Evolutionary conservation across 2,113 vertebrate genomes (phyloP), one percentile per base, ranked within the genome.

Genomic region (Aegithalos caudatus): DNA sequence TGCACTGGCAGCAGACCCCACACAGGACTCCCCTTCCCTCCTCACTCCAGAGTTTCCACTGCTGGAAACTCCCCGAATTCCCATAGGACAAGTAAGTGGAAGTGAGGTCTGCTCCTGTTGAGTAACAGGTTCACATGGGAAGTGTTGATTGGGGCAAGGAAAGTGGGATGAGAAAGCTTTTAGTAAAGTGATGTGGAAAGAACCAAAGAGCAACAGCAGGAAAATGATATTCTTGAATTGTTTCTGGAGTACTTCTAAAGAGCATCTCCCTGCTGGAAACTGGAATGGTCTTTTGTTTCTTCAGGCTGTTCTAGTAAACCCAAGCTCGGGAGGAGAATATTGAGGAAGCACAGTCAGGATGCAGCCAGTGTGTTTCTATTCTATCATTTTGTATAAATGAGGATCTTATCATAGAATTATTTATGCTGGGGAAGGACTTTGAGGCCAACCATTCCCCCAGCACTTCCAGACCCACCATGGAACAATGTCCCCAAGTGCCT

Each of bases 401-500:
- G 7, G 11, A 48, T 64, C 22, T 33, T n/a, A 7, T 21, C 18
- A 17, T 1, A 6, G 57, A 80, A 58, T 58, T 11, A 5, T 47
- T 57, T 4, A 27, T 22, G 7, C 21, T 56, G 18, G 25, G 53
- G 42, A 51, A 11, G 10, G 19, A 4, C 25, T 58, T 53, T 3
- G 6, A 58, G 44, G 12, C n/a, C 31, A 60, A 2, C 12, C 3
- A 7, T 0, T 65, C 5, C 35, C 3, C 28, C 25, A 62, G 4
- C 82, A 51, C 33, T 62, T 58, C 42, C 33, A 62, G 44, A 57
- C 10, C 24, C 19, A 57, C 6, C 29, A 8, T 0, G 4, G 12
- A 14, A 14, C 31, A 20, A 24, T 2, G 21, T 60, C 40, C 53
- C 51, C 38, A 19, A 4, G 24, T 15, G 13, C 12, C 64, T 27